Percentiles rank a stretch among this genome's conserved stretches.
phyloP scores from a whole-genome alignment of 2,888 invertebrate species.

The Oxystoma pomonae region DNA sequence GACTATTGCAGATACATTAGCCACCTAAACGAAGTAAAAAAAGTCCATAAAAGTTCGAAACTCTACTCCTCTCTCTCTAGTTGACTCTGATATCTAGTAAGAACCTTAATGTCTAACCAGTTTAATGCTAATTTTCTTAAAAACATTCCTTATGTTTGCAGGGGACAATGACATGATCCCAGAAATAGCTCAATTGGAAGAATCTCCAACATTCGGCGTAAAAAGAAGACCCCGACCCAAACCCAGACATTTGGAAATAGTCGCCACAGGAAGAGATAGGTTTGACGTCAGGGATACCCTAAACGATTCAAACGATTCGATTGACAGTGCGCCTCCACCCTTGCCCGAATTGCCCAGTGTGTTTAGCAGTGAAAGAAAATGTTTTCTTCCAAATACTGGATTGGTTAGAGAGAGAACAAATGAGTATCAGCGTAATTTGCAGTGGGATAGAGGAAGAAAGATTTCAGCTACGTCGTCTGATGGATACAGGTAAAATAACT shows the following conservation, averaged over 20 bases:
- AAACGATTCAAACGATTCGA: slow-evolving; percentile 48
- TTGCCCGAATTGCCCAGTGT: slow-evolving; percentile 60
- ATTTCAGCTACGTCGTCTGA: slow-evolving; percentile 43
- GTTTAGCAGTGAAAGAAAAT: slow-evolving; percentile 33
- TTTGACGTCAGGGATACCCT: slow-evolving; percentile 69
- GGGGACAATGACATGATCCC: slow-evolving; percentile 21
- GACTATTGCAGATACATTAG: too few relatives aligned
- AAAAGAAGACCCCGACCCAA: slow-evolving; percentile 43
- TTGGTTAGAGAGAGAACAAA: slow-evolving; percentile 50
- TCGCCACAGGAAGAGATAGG: slow-evolving; percentile 67
- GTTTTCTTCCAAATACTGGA: slow-evolving; percentile 39
- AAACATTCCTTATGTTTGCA: too few relatives aligned
- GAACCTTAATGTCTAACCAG: too few relatives aligned
- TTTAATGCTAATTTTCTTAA: too few relatives aligned
- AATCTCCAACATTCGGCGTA: slow-evolving; percentile 38
- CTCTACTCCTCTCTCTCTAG: too few relatives aligned
- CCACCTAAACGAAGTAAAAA: too few relatives aligned
- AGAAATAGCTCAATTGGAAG: slow-evolving; percentile 43
- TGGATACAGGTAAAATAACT: slow-evolving; percentile 27
- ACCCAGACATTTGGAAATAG: slow-evolving; percentile 69
- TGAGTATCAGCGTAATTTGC: slow-evolving; percentile 50
- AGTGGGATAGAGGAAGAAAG: slow-evolving; percentile 46
- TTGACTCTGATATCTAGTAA: too few relatives aligned
- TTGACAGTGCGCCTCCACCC: slow-evolving; percentile 61
- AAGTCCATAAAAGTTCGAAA: too few relatives aligned